Conservation (phyloP, 1,140 invertebrate genomes). For the Panagrolaimus sp. region DNA sequence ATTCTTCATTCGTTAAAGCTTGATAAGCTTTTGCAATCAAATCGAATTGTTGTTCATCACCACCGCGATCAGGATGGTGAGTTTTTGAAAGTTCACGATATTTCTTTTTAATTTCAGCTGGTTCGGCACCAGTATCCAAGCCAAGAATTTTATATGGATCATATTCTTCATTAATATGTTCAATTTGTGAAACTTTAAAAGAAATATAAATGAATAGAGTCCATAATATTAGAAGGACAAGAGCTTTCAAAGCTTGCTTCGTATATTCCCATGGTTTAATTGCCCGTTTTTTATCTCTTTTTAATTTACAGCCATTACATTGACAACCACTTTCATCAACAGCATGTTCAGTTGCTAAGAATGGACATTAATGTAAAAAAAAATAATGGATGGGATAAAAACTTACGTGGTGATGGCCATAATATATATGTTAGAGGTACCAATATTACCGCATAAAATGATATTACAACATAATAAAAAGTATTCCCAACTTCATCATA, state of each 20-base stretch:
- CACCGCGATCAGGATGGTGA: conserved; percentile 91
- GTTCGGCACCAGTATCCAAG: conserved; percentile 76
- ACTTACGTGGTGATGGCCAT: conserved; percentile 77
- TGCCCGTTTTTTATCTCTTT: conserved; percentile 73
- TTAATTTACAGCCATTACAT: conserved; percentile 79
- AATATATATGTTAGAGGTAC: conserved; percentile 92
- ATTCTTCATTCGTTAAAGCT: conserved; percentile 86
- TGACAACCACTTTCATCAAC: conserved; percentile 64
- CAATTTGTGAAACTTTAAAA: conserved; percentile 90
- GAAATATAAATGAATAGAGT: conserved; percentile 70
- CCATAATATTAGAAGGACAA: conserved; percentile 73
- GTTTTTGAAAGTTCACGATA: conserved; percentile 86
- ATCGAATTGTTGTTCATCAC: conserved; percentile 94
- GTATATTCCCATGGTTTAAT: conserved; percentile 79
- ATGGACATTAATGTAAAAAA: background rate
- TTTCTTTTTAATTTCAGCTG: conserved; percentile 84
- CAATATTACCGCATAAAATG: conserved; percentile 85
- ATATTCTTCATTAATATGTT: conserved; percentile 95
- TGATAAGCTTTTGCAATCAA: conserved; percentile 90
- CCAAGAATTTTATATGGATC: conserved; percentile 94
- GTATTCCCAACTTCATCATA: conserved; percentile 65
- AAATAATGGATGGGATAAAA: background rate
- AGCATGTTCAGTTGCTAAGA: conserved; percentile 51
- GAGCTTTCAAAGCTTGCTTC: conserved; percentile 66
- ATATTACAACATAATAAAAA: conserved; percentile 95